These are phyloP conservation scores for Oscarella lobularis DNA, from an alignment of 37 sponge, comb jelly and placozoan species.

Conservation along the genomic window DNA sequence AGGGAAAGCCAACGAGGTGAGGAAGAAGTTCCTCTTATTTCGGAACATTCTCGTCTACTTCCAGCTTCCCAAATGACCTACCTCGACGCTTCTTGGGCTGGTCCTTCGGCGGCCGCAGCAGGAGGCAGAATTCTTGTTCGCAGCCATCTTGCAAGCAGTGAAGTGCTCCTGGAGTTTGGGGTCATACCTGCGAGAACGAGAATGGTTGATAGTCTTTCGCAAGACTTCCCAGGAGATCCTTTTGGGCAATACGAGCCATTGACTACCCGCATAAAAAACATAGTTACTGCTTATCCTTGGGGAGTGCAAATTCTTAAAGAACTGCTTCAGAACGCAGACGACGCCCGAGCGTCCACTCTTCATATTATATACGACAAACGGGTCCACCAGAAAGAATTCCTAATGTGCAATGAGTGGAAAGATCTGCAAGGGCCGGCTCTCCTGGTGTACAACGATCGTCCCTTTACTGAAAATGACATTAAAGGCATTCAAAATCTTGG, in stretches of 20 bases:
- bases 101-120: no score
- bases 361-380: slow-evolving; percentile 25
- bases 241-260: slow-evolving; percentile 31
- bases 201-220: slow-evolving; percentile 12
- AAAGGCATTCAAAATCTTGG: slow-evolving; percentile 56
- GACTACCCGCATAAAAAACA: slow-evolving; percentile 24
- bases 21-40: neutral
- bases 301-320: slow-evolving; percentile 31
- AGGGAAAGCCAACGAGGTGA: no score
- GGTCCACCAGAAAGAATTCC: slow-evolving; percentile 1
- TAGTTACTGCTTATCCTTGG: slow-evolving; percentile 20
- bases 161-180: slow-evolving; percentile 15
- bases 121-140: no score
- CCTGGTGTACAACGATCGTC: slow-evolving; percentile 52
- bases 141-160: neutral
- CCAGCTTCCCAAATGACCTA: slow-evolving; percentile 6
- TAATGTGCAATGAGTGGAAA: slow-evolving; percentile 33
- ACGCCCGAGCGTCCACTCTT: slow-evolving; percentile 30
- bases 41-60: neutral
- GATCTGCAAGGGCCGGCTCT: slow-evolving; percentile 63
- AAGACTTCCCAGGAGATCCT: slow-evolving; percentile 5
- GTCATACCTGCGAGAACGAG: slow-evolving; percentile 13
- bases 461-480: slow-evolving; percentile 52
- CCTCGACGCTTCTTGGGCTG: slow-evolving; percentile 22
- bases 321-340: slow-evolving; percentile 44